Evolutionary conservation across 2,888 invertebrate species (phyloP).

Genomic region (Pachycephus smyrnensis): DNA sequence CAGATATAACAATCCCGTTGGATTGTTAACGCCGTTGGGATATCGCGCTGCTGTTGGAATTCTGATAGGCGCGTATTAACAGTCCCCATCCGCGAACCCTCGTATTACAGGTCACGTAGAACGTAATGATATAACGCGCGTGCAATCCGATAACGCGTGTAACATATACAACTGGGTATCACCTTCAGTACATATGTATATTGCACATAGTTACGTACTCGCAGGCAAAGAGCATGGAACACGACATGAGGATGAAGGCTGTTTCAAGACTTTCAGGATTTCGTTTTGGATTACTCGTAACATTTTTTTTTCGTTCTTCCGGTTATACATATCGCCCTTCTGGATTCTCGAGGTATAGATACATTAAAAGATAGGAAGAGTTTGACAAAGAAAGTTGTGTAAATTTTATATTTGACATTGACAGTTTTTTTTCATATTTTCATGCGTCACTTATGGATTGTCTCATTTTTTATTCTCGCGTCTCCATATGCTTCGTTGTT

Average conservation of each 20-base stretch:
- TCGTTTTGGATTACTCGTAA: no score
- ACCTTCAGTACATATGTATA: not conserved
- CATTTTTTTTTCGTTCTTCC: not conserved
- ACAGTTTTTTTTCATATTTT: no score
- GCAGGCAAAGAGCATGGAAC: not conserved
- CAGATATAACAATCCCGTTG: not conserved
- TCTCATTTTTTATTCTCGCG: no score
- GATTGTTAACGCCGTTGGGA: not conserved
- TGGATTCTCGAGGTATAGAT: not conserved
- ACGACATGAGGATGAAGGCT: not conserved
- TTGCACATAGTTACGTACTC: not conserved
- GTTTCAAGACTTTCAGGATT: not conserved
- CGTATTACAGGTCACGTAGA: constrained; percentile 27
- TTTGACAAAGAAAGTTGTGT: not conserved
- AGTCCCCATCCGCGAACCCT: constrained; percentile 25
- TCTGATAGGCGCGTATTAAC: constrained; percentile 39
- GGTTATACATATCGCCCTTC: not conserved
- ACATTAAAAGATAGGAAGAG: not conserved
- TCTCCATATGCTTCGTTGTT: no score
- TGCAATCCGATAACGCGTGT: not conserved
- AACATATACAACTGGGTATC: not conserved
- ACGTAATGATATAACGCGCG: constrained; percentile 20
- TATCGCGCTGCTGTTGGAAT: constrained; percentile 20
- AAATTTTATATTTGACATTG: no score
- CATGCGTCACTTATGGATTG: no score